A percentile compares a stretch with the other conserved stretches of the same genome.
Conservation (phyloP, 2,113 vertebrate genomes). For the Xiphophorus maculatus region DNA sequence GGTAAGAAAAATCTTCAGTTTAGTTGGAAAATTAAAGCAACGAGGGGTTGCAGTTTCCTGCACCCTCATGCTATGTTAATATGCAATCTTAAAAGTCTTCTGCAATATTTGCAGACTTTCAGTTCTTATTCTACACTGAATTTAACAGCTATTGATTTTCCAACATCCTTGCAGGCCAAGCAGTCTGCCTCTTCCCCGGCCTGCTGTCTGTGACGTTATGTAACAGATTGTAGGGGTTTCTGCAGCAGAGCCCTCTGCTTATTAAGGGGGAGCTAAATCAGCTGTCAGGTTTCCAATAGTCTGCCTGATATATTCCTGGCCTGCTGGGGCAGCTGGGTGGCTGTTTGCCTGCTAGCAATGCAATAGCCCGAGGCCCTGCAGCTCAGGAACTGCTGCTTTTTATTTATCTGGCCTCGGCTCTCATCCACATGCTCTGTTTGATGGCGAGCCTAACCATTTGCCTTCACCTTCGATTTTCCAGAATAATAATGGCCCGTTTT, state of each 20-base stretch:
- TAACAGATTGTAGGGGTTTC: constrained; percentile 50
- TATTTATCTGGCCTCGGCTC: constrained; percentile 58
- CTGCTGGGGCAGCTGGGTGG: constrained; percentile 58
- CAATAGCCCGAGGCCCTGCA: constrained; percentile 57
- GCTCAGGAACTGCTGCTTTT: constrained; percentile 59
- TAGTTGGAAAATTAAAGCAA: not conserved
- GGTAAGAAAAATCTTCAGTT: not conserved
- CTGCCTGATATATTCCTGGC: constrained; percentile 52
- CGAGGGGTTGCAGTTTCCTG: not conserved
- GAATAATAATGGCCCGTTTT: constrained; percentile 20
- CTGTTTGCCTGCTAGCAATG: constrained; percentile 71
- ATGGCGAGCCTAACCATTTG: constrained; percentile 22
- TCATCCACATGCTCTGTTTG: constrained; percentile 32
- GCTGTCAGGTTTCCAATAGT: constrained; percentile 68
- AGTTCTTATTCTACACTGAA: constrained; percentile 18
- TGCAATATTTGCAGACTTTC: constrained; percentile 11
- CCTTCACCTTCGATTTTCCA: constrained; percentile 19
- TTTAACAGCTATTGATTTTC: constrained; percentile 23
- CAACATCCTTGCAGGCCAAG: constrained; percentile 6
- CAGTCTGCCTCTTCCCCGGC: constrained; percentile 17
- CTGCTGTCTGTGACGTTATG: constrained; percentile 48
- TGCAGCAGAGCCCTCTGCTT: constrained; percentile 46
- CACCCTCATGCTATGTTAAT: not conserved
- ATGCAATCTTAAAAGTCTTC: not conserved
- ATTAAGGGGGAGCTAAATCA: constrained; percentile 68